Base-by-base conservation (phyloP, 2,888 invertebrate genomes). In the Ennomos quercinarius region DNA sequence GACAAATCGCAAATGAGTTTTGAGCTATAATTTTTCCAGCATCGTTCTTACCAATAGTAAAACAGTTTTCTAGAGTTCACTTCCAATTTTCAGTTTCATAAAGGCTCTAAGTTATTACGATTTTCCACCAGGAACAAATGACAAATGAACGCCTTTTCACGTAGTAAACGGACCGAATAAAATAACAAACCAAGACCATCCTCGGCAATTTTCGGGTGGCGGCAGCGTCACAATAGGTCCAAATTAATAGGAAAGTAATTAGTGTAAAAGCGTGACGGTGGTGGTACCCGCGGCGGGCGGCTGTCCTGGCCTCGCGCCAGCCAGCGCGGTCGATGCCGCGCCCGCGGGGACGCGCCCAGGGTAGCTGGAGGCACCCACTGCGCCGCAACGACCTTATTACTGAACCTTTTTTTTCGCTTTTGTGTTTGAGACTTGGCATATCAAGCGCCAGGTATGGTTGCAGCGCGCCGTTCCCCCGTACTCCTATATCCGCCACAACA, bases 271-370 rank as follows among this genome's bases (percentile, higher is more conserved):
- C 64, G 59, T 55, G 45, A 56, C 58, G 58, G 65, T 67, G 58
- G 68, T 63, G 3, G 27, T 27, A 27, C 50, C 43, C 9, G 42
- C 10, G 10, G 1, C 13, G 48, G n/a, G 17, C n/a, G 27, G 27
- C 27, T 27, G 27, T 27, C 27, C 6, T 27, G 27, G 27, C 27
- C 27, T 27, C 37, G 42, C 10, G 51, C 36, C 34, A 34, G 9
- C 10, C 39, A 17, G 39, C 35, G 45, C 39, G 34, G 45, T 87
- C 88, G 88, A 87, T 88, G 71, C 77, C 52, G 56, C 68, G 57
- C 73, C 73, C 74, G 69, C 70, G 57, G 64, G 60, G 13, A 59
- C 61, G 69, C 67, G 62, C 67, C 61, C 53, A 39, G 49, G 46
- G 43, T 55, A 49, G 40, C 51, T 35, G 62, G 64, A 43, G 57